phyloP scores from a whole-genome alignment of 2,797 vertebrate genomes.

The Morus bassanus region DNA sequence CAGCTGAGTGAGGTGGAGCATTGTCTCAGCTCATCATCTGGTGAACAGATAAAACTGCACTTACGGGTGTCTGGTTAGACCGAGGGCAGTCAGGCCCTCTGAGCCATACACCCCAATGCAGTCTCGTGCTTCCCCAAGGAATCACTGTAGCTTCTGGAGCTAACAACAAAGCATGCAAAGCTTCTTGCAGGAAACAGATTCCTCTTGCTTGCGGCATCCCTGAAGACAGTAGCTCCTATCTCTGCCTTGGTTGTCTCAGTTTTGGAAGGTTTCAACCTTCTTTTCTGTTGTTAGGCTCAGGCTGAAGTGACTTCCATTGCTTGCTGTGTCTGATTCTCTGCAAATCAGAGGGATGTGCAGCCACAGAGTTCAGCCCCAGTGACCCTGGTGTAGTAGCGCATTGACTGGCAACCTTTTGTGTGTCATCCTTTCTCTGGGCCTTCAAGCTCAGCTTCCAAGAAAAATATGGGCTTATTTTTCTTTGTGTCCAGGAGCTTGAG shows the following conservation, averaged over 20 bases:
- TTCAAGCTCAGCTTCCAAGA: not conserved
- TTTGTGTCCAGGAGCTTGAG: conserved; percentile 87
- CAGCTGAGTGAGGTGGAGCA: not conserved
- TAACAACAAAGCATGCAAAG: not conserved
- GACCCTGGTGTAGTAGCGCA: not conserved
- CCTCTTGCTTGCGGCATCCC: not conserved
- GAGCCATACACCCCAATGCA: rapidly evolving
- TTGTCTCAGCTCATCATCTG: not conserved
- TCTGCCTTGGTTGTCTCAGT: not conserved
- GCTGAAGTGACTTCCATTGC: not conserved
- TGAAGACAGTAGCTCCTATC: not conserved
- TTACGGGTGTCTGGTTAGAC: not conserved
- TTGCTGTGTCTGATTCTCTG: not conserved
- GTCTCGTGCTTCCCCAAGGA: not conserved
- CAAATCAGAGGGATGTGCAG: not conserved
- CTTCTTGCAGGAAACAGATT: not conserved
- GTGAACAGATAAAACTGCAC: not conserved
- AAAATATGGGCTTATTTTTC: conserved; percentile 4
- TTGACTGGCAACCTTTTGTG: not conserved
- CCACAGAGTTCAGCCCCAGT: not conserved
- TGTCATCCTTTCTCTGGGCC: not conserved
- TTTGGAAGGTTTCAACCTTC: not conserved
- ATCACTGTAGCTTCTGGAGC: not conserved
- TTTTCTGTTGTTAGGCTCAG: not conserved
- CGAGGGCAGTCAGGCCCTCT: not conserved